phyloP scores from a whole-genome alignment of 2,113 vertebrate genomes.

The Brachypodius melanocephalos region DNA sequence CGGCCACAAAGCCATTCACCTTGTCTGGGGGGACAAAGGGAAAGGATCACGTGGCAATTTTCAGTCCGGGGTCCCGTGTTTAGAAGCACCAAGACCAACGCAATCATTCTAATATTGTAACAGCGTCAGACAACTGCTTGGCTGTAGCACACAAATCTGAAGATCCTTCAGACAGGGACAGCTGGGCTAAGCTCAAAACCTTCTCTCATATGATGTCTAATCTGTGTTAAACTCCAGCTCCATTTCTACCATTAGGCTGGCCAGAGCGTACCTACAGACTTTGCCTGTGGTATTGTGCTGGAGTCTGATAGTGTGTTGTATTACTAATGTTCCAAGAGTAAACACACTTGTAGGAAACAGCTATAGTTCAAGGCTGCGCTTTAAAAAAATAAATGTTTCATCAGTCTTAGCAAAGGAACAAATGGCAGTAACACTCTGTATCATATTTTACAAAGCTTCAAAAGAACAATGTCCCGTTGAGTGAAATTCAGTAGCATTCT shows the following conservation, averaged over 20 bases:
- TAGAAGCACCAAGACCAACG: slow-evolving; percentile 14
- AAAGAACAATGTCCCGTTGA: slow-evolving; percentile 84
- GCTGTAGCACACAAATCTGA: slow-evolving; percentile 41
- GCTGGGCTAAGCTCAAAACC: background rate
- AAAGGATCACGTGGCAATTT: background rate
- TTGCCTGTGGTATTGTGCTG: slow-evolving; percentile 36
- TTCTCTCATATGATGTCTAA: slow-evolving; percentile 23
- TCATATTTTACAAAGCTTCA: slow-evolving; percentile 78
- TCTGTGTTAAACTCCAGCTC: slow-evolving; percentile 23
- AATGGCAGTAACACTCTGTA: slow-evolving; percentile 72
- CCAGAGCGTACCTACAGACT: background rate
- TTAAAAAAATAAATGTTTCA: slow-evolving; percentile 72
- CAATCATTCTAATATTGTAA: slow-evolving; percentile 50
- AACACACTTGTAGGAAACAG: slow-evolving; percentile 76
- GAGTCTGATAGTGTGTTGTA: slow-evolving; percentile 56
- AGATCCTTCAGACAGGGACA: slow-evolving; percentile 49
- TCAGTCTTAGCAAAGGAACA: slow-evolving; percentile 75
- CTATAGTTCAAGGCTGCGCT: slow-evolving; percentile 74
- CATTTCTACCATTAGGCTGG: background rate
- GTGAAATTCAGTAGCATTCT: slow-evolving; percentile 82
- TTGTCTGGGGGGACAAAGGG: background rate
- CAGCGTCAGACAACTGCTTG: slow-evolving; percentile 58
- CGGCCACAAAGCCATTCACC: background rate
- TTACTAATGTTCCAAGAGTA: slow-evolving; percentile 70
- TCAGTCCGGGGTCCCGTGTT: background rate